phyloP scores from a whole-genome alignment of 2,113 vertebrate species.

The Xenopus laevis region DNA sequence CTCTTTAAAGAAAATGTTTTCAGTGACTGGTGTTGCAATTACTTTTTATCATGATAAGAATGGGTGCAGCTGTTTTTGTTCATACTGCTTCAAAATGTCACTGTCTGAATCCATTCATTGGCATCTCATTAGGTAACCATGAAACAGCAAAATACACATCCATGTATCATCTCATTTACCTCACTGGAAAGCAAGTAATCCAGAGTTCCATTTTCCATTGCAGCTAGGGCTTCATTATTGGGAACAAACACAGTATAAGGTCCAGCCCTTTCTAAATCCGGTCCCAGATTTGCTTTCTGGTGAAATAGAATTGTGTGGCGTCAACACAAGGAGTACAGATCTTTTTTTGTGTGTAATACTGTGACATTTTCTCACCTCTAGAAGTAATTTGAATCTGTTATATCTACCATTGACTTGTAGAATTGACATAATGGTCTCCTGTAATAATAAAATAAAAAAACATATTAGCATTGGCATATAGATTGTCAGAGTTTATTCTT shows the following conservation, averaged over 20 bases:
- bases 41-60: too few relatives aligned
- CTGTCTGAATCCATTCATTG: too few relatives aligned
- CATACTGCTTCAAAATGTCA: too few relatives aligned
- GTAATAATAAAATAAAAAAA: constrained; percentile 37
- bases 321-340: not conserved
- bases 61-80: too few relatives aligned
- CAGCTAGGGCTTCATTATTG: constrained; percentile 65
- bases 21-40: too few relatives aligned
- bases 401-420: constrained; percentile 73
- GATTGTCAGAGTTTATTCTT: not conserved
- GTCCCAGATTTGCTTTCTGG: constrained; percentile 68
- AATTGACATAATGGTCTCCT: constrained; percentile 81
- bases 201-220: constrained; percentile 65
- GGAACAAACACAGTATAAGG: constrained; percentile 82
- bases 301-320: not conserved
- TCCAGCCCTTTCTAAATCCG: constrained; percentile 63
- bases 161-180: constrained; percentile 55
- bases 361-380: constrained; percentile 67
- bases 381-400: constrained; percentile 68
- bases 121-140: too few relatives aligned
- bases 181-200: constrained; percentile 73
- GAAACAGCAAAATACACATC: too few relatives aligned
- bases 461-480: not conserved
- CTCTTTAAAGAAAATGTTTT: too few relatives aligned
- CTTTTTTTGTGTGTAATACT: constrained; percentile 5